Conservation (phyloP, 2,888 invertebrate genomes). For the Xylota sylvarum region DNA sequence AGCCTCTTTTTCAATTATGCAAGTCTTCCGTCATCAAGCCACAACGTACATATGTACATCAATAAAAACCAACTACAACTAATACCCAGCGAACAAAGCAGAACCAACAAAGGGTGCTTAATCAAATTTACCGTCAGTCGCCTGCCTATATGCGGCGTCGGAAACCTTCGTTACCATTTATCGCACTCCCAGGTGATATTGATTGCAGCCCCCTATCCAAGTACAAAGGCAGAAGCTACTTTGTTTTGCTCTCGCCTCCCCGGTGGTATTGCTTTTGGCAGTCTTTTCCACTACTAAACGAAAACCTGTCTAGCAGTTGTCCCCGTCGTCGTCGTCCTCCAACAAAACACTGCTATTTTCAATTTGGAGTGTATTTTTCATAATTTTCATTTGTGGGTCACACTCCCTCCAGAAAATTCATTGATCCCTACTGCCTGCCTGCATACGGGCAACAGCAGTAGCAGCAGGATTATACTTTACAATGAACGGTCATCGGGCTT, state of each 20-base stretch:
- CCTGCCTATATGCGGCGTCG: slow-evolving; percentile 32
- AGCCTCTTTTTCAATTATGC: slow-evolving; percentile 71
- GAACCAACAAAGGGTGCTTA: slow-evolving; percentile 71
- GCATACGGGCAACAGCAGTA: not conserved
- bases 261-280: slow-evolving; percentile 42
- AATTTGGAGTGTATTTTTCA: slow-evolving; percentile 9
- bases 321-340: not conserved
- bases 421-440: slow-evolving; percentile 7
- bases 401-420: slow-evolving; percentile 4
- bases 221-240: slow-evolving; percentile 1
- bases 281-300: slow-evolving; percentile 20
- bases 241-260: not conserved
- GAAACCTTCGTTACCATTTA: slow-evolving; percentile 54
- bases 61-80: slow-evolving; percentile 61
- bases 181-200: slow-evolving; percentile 66
- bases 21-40: slow-evolving; percentile 51
- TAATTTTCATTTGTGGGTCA: slow-evolving; percentile 8
- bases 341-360: slow-evolving; percentile 5
- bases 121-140: slow-evolving; percentile 72
- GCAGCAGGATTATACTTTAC: slow-evolving; percentile 11
- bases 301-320: slow-evolving; percentile 30
- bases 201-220: slow-evolving; percentile 42
- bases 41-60: slow-evolving; percentile 30
- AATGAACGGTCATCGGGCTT: slow-evolving; percentile 19
- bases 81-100: slow-evolving; percentile 20